Conservation (phyloP, 37 sponge, comb jelly and placozoan genomes). For the Petrosia ficiformis region DNA sequence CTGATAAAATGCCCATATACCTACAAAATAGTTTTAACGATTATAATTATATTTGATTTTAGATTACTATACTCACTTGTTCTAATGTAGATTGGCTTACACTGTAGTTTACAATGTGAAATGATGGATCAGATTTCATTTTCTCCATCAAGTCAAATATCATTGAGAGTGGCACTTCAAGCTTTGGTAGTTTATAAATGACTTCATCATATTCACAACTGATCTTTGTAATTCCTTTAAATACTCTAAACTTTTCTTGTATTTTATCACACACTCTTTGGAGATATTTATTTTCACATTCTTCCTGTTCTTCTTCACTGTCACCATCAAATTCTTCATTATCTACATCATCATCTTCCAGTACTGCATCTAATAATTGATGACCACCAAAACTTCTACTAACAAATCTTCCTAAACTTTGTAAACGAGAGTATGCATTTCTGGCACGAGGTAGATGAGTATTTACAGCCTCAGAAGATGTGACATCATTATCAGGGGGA, state of each 20-base stretch:
- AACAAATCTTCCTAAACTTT: background rate
- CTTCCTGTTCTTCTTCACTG: background rate
- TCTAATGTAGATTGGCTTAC: slow-evolving; percentile 6
- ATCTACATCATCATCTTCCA: background rate
- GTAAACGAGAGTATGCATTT: background rate
- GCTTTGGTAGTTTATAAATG: slow-evolving; percentile 1
- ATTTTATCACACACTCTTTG: background rate
- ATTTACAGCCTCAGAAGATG: background rate
- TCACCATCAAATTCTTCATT: background rate
- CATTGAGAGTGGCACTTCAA: background rate
- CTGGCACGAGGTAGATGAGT: background rate
- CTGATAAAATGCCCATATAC: background rate
- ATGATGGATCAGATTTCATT: slow-evolving; percentile 47
- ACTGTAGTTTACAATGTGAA: slow-evolving; percentile 16
- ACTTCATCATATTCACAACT: background rate
- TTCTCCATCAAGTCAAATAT: background rate
- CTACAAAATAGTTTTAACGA: slow-evolving; percentile 2
- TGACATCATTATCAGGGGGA: background rate
- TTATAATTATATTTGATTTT: background rate
- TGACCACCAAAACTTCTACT: background rate
- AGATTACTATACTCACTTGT: background rate
- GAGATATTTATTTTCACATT: background rate
- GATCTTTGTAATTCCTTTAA: background rate
- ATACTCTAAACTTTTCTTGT: background rate
- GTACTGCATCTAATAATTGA: background rate